Evolutionary conservation across 2,797 vertebrate species (phyloP).

Genomic region (Gastrophryne carolinensis): DNA sequence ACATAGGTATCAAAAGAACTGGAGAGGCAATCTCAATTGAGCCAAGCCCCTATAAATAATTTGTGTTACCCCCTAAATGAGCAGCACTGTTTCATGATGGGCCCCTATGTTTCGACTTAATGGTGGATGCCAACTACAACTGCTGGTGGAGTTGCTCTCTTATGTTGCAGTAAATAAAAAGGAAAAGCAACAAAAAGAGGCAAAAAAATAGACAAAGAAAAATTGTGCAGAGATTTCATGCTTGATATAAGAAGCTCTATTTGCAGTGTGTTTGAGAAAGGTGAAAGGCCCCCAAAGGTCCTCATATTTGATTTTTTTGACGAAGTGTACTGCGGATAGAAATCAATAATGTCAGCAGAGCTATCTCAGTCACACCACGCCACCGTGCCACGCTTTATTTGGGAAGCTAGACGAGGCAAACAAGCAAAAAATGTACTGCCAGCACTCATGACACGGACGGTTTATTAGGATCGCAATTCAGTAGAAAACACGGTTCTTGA

Average conservation of each 20-base stretch:
- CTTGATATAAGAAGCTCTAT: constrained; percentile 81
- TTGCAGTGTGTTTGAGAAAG: constrained; percentile 90
- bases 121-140: too few species aligned
- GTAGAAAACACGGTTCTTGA: constrained; percentile 71
- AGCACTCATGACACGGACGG: constrained; percentile 86
- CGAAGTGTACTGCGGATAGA: constrained; percentile 92
- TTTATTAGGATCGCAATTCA: constrained; percentile 83
- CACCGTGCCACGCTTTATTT: constrained; percentile 77
- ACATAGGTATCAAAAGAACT: too few species aligned
- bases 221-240: constrained; percentile 49
- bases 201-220: background rate
- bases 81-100: background rate
- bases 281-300: constrained; percentile 92
- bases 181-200: background rate
- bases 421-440: constrained; percentile 94
- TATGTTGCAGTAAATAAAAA: background rate
- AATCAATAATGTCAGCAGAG: constrained; percentile 91
- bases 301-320: constrained; percentile 98
- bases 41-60: too few species aligned
- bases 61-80: too few species aligned
- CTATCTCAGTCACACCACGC: constrained; percentile 76
- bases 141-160: too few species aligned
- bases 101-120: too few species aligned
- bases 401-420: constrained; percentile 87
- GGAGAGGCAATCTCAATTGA: too few species aligned